Evolutionary conservation across 2,888 invertebrate species (phyloP).

Genomic region (Dolomedes plantarius): DNA sequence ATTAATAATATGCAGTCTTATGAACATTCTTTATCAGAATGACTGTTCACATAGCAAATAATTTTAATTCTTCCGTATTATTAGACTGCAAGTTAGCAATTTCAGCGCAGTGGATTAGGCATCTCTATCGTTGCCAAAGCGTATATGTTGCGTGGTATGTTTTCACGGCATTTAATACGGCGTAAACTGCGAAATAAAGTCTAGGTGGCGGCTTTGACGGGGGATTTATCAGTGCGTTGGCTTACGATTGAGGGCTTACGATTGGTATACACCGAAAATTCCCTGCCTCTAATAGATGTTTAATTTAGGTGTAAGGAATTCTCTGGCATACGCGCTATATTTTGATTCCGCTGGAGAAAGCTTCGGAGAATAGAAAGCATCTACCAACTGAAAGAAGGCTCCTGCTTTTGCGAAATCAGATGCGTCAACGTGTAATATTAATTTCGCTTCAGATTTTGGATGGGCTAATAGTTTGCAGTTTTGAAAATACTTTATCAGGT

Average conservation of each 20-base stretch:
- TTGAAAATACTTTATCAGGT: not conserved
- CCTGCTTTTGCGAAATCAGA: conserved; percentile 28
- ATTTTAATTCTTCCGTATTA: not conserved
- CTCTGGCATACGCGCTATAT: conserved; percentile 68
- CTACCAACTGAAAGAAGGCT: conserved; percentile 73
- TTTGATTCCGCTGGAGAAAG: conserved; percentile 9
- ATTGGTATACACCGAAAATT: conserved; percentile 36
- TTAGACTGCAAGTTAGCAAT: not conserved
- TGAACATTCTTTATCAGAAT: too few species aligned
- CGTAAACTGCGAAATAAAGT: conserved; percentile 75
- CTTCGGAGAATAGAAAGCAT: conserved; percentile 69
- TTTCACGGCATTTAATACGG: conserved; percentile 74
- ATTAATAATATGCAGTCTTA: too few species aligned
- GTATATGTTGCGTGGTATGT: conserved; percentile 49
- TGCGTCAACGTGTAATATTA: too few species aligned
- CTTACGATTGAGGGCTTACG: conserved; percentile 73
- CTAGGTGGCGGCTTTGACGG: conserved; percentile 11
- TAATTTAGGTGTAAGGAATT: conserved; percentile 73
- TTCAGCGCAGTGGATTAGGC: not conserved
- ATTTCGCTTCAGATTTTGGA: too few species aligned
- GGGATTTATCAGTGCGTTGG: conserved; percentile 14
- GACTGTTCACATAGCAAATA: too few species aligned
- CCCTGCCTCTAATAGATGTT: conserved; percentile 48
- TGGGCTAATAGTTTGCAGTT: not conserved
- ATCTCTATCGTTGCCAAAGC: conserved; percentile 21